Percentiles rank a stretch among this genome's conserved stretches.
phyloP scores from a whole-genome alignment of 2,113 vertebrate species.

The Zosterops japonicus region DNA sequence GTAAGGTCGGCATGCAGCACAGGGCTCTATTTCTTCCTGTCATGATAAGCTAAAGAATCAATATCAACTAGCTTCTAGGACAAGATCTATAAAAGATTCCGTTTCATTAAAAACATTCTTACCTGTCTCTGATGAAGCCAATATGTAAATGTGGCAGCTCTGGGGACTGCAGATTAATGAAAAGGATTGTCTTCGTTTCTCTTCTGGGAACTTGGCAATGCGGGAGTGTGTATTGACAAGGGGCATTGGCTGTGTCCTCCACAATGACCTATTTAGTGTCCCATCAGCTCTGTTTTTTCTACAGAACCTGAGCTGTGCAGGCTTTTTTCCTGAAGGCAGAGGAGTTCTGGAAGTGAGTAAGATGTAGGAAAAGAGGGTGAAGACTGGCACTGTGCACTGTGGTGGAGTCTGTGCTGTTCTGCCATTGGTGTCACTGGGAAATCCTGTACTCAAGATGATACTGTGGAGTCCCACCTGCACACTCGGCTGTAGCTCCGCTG shows the following conservation, averaged over 20 bases:
- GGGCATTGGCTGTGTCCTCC: background rate
- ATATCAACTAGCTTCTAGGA: background rate
- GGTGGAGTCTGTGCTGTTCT: background rate
- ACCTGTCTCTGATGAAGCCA: background rate
- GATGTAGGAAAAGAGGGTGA: background rate
- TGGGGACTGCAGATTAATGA: background rate
- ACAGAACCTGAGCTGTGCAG: background rate
- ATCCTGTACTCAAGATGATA: background rate
- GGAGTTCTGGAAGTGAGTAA: background rate
- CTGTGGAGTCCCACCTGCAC: background rate
- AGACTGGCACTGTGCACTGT: rapidly evolving
- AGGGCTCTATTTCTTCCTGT: background rate
- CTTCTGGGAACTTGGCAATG: background rate
- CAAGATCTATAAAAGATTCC: background rate
- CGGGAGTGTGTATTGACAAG: background rate
- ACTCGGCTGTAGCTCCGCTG: background rate
- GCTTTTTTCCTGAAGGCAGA: background rate
- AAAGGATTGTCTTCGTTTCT: background rate
- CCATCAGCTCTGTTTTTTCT: background rate
- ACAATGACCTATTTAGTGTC: rapidly evolving
- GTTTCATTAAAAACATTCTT: background rate
- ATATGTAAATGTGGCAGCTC: background rate
- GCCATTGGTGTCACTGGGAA: background rate
- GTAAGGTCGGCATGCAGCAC: background rate
- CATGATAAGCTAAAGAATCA: background rate